Evolutionary conservation across 2,888 invertebrate species (phyloP).

Genomic region (Perithous albicinctus): DNA sequence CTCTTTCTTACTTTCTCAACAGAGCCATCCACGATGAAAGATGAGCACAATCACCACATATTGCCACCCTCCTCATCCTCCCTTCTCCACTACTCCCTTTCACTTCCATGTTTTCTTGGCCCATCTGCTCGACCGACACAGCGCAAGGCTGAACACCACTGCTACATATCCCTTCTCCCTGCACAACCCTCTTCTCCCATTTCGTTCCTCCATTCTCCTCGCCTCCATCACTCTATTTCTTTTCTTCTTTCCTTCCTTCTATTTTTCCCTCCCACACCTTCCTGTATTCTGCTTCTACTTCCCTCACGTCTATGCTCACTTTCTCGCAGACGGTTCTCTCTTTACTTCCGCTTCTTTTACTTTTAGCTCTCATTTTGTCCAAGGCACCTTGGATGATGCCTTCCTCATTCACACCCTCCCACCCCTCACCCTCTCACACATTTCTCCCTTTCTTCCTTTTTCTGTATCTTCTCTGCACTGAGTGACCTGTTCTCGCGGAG

Average conservation of each 20-base stretch:
- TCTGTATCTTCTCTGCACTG: not conserved
- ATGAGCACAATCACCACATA: constrained; percentile 71
- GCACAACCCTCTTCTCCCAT: constrained; percentile 7
- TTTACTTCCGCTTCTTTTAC: not conserved
- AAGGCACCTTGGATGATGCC: constrained; percentile 6
- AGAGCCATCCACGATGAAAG: constrained; percentile 66
- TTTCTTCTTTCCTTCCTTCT: not conserved
- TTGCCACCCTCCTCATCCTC: constrained; percentile 30
- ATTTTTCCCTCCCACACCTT: too few species aligned
- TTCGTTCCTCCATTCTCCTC: too few species aligned
- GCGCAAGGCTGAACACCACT: constrained; percentile 14
- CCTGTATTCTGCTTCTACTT: not conserved
- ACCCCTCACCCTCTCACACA: constrained; percentile 2
- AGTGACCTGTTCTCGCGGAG: constrained; percentile 7
- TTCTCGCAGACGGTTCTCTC: not conserved
- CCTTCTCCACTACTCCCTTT: too few species aligned
- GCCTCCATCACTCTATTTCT: constrained; percentile 1
- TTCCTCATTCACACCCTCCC: constrained; percentile 12
- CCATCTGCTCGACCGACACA: constrained; percentile 49
- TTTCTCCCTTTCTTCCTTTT: not conserved
- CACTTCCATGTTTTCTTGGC: constrained; percentile 2
- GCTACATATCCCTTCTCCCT: constrained; percentile 39
- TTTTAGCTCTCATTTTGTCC: constrained; percentile 26
- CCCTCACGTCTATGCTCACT: not conserved
- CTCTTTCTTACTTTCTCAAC: constrained; percentile 24